These are phyloP conservation scores for Drosophila melanogaster DNA, from an alignment of 1,140 invertebrate species.

Conservation along the genomic window Release_6_plus_ISO1_MT NT_033777.3:25221001-25221500, in stretches of 20 bases:
- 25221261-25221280: conserved; percentile 50
- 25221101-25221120: background rate
- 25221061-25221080: conserved; percentile 85
- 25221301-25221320: background rate
- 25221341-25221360: conserved; percentile 65
- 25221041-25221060: conserved; percentile 84
- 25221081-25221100: conserved; percentile 50
- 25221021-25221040: conserved; percentile 84
- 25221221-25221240: conserved; percentile 85
- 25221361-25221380: conserved; percentile 37
- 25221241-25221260: conserved; percentile 63
- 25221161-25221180: conserved; percentile 87
- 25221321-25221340: conserved; percentile 64
- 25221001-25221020: conserved; percentile 81
- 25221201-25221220: conserved; percentile 86
- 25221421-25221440: background rate
- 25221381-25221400: background rate
- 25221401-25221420: background rate
- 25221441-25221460: background rate
- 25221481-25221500: background rate
- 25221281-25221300: fast-evolving
- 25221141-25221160: conserved; percentile 86
- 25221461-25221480: background rate
- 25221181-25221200: conserved; percentile 86
- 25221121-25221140: conserved; percentile 81